phyloP scores from a whole-genome alignment of 2,888 invertebrate genomes.

The Ischnura elegans region DNA sequence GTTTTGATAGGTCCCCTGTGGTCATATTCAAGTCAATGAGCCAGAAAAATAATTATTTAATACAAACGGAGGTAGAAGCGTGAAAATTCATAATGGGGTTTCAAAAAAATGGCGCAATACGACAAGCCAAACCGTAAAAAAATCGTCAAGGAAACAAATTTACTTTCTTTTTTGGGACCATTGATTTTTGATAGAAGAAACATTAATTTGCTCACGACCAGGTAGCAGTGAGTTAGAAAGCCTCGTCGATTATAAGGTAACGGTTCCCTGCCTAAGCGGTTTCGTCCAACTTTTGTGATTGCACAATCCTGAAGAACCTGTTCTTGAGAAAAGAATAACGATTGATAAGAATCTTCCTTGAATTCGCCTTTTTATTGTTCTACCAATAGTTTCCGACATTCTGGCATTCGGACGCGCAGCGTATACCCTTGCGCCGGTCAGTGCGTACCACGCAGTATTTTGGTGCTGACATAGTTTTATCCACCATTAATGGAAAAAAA shows the following conservation, averaged over 20 bases:
- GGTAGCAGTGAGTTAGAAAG: conserved; percentile 31
- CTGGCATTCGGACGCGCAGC: background rate
- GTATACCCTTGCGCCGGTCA: background rate
- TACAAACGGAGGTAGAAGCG: background rate
- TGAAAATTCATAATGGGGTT: background rate
- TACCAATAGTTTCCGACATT: background rate
- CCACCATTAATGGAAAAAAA: background rate
- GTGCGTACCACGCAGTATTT: background rate
- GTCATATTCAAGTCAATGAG: background rate
- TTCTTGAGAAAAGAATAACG: background rate
- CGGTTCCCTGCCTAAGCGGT: background rate
- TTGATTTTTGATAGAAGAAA: background rate
- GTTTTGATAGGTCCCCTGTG: background rate
- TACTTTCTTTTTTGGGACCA: background rate
- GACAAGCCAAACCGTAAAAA: background rate
- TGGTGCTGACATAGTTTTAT: background rate
- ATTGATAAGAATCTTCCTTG: background rate
- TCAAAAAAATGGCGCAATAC: background rate
- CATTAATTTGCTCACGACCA: conserved; percentile 26
- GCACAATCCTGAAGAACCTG: background rate
- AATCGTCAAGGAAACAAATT: background rate
- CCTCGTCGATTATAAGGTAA: background rate
- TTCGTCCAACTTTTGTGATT: background rate
- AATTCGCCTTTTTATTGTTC: background rate
- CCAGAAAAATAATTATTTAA: background rate